A percentile compares a stretch with the other conserved stretches of the same genome.
Evolutionary conservation across 2,888 invertebrate species (phyloP).

Genomic region (Seira musarum): DNA sequence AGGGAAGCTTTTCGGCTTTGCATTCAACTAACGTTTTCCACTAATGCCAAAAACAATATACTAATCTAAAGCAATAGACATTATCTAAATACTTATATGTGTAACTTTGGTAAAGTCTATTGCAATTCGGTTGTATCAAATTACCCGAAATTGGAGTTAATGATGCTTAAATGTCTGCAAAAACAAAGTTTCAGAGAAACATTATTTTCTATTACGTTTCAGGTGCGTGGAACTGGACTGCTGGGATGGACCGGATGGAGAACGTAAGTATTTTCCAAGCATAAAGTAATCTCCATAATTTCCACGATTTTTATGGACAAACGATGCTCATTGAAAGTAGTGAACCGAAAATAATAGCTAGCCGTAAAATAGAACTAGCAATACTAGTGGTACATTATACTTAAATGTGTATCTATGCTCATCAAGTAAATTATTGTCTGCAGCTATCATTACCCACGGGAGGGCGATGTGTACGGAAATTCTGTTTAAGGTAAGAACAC

Average conservation of each 20-base stretch:
- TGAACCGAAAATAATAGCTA: neutral
- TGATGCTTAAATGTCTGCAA: neutral
- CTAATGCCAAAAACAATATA: no score
- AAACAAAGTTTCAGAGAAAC: neutral
- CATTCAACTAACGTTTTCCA: no score
- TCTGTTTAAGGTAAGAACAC: slow-evolving; percentile 84
- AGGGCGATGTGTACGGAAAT: slow-evolving; percentile 99
- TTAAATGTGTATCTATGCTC: slow-evolving; percentile 17
- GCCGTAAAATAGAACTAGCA: neutral
- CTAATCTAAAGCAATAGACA: no score
- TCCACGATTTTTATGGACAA: neutral
- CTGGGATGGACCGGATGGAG: slow-evolving; percentile 99
- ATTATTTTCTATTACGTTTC: slow-evolving; percentile 66
- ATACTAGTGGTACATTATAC: no score
- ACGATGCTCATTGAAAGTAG: neutral
- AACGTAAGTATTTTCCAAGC: slow-evolving; percentile 77
- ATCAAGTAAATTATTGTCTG: slow-evolving; percentile 45
- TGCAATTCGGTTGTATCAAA: neutral
- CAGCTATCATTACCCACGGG: slow-evolving; percentile 96
- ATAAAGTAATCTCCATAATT: neutral
- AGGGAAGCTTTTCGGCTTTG: no score
- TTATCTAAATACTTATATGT: no score
- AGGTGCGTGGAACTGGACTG: slow-evolving; percentile 98
- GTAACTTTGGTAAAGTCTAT: neutral
- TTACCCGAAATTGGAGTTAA: neutral